Percentiles rank a stretch among this genome's conserved stretches.
These are phyloP conservation scores for Nothocercus julius DNA, from an alignment of 2,113 vertebrate species.

Conservation along the genomic window DNA sequence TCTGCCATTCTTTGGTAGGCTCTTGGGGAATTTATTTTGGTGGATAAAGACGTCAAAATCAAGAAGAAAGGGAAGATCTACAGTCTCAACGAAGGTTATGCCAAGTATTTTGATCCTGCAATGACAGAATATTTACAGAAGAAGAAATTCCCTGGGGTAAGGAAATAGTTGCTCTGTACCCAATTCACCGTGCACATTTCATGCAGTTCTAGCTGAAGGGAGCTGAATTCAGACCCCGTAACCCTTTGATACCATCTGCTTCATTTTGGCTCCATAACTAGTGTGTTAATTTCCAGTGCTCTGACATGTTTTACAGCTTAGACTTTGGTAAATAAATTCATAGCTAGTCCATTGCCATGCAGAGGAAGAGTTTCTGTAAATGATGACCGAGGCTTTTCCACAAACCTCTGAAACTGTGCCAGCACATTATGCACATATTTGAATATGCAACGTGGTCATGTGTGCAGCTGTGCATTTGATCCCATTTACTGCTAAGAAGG, in stretches of 20 bases:
- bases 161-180: neutral
- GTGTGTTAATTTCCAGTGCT: neutral
- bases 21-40: slow-evolving; percentile 94
- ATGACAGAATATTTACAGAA: slow-evolving; percentile 90
- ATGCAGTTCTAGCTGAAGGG: neutral
- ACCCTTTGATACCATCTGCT: neutral
- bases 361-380: neutral
- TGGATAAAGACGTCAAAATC: slow-evolving; percentile 90
- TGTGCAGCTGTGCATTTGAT: neutral
- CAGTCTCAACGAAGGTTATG: slow-evolving; percentile 96
- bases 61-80: slow-evolving; percentile 93
- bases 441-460: neutral
- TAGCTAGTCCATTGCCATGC: neutral
- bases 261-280: neutral
- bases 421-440: neutral
- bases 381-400: neutral
- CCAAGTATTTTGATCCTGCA: slow-evolving; percentile 92
- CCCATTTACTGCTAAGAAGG: neutral
- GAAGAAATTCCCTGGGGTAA: slow-evolving; percentile 97
- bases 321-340: neutral
- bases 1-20: slow-evolving; percentile 74
- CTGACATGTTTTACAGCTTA: neutral
- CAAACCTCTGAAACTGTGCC: neutral
- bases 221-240: neutral
- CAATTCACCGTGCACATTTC: neutral